Percentiles rank a stretch among this genome's conserved stretches.
phyloP scores from a whole-genome alignment of 2,888 invertebrate genomes.

The Scaptomyza reducta region DNA sequence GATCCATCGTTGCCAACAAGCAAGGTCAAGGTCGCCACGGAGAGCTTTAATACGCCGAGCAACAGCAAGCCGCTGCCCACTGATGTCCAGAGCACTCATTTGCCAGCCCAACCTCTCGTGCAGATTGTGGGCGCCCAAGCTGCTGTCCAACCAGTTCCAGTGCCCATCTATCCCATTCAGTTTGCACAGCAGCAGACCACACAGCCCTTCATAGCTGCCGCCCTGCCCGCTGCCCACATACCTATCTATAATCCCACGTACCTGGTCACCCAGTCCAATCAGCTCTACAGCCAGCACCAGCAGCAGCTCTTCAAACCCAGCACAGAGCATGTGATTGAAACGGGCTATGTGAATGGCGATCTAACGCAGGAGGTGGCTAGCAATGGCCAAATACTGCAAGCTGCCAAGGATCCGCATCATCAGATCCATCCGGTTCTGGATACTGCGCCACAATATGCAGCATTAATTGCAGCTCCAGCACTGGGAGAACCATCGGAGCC shows the following conservation, averaged over 20 bases:
- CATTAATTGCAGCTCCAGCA: constrained; percentile 80
- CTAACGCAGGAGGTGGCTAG: constrained; percentile 83
- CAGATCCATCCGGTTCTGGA: constrained; percentile 80
- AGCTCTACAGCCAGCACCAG: constrained; percentile 83
- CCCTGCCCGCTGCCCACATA: constrained; percentile 76
- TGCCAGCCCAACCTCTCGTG: constrained; percentile 80
- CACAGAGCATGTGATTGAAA: constrained; percentile 81
- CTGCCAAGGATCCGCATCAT: constrained; percentile 79
- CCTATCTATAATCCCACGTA: constrained; percentile 84
- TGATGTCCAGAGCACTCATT: constrained; percentile 81
- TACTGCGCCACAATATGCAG: constrained; percentile 81
- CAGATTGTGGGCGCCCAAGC: constrained; percentile 84
- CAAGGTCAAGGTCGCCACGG: constrained; percentile 83
- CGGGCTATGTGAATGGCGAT: constrained; percentile 80
- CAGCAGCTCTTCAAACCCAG: constrained; percentile 86
- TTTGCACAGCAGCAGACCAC: constrained; percentile 84
- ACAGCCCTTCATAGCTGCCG: constrained; percentile 82
- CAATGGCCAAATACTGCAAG: constrained; percentile 83
- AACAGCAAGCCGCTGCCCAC: constrained; percentile 83
- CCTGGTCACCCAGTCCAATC: constrained; percentile 83
- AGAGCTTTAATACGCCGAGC: constrained; percentile 84
- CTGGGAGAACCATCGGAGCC: constrained; percentile 64
- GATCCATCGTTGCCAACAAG: constrained; percentile 84
- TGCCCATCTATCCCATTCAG: constrained; percentile 85
- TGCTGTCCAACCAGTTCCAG: constrained; percentile 84